Conservation (phyloP, 2,888 invertebrate genomes). For the Leucophenga maculata region DNA sequence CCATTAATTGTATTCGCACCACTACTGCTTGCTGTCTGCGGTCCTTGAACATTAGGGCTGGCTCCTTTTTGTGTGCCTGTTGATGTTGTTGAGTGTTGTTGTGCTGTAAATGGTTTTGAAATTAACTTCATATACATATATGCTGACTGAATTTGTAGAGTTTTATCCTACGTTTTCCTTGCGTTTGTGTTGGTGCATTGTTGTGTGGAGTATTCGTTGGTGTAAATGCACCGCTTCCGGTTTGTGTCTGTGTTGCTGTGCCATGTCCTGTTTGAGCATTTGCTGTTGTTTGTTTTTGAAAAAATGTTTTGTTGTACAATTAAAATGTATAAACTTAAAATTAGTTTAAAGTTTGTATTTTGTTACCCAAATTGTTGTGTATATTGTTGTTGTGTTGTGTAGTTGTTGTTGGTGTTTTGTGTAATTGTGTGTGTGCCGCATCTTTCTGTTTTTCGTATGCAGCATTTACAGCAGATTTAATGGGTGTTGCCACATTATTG, state of each 20-base stretch:
- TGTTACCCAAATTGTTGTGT: constrained; percentile 5
- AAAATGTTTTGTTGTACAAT: background rate
- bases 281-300: constrained; percentile 11
- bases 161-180: background rate
- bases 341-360: background rate
- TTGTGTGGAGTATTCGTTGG: background rate
- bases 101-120: background rate
- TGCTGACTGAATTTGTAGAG: background rate
- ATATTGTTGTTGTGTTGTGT: constrained; percentile 17
- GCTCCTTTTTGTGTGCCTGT: background rate
- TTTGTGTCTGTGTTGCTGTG: constrained; percentile 17
- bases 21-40: background rate
- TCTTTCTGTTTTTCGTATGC: background rate
- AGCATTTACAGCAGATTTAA: background rate
- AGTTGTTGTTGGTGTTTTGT: constrained; percentile 33
- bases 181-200: background rate
- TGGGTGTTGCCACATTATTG: background rate
- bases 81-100: background rate
- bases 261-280: constrained; percentile 19
- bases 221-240: constrained; percentile 19
- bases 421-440: constrained; percentile 22
- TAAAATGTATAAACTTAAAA: background rate
- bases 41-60: background rate
- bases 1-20: background rate
- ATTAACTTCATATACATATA: background rate